Conservation (phyloP, 2,797 vertebrate species). For the Dicrostonyx torquatus region DNA sequence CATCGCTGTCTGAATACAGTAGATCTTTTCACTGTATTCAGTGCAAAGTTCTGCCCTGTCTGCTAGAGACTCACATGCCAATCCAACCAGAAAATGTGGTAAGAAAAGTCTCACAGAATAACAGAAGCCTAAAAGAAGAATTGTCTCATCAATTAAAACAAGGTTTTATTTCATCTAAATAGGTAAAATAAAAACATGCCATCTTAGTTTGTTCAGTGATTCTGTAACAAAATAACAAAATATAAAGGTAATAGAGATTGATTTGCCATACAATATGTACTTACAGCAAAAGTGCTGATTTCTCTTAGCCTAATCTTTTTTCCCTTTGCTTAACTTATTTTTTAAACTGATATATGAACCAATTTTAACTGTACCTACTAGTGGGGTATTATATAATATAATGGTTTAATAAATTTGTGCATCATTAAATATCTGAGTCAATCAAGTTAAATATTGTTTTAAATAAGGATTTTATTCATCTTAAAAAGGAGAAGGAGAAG, state of each 20-base stretch:
- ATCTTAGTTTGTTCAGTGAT: background rate
- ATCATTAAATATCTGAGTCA: background rate
- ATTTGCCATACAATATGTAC: background rate
- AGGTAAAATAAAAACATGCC: background rate
- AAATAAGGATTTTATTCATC: background rate
- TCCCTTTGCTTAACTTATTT: background rate
- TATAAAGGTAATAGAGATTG: background rate
- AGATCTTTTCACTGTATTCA: background rate
- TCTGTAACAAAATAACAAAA: background rate
- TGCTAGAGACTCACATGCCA: background rate
- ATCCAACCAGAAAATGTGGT: background rate
- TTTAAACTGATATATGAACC: background rate
- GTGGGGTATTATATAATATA: background rate
- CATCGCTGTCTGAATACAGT: background rate
- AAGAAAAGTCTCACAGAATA: background rate
- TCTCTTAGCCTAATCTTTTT: background rate
- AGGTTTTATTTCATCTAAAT: background rate
- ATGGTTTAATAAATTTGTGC: background rate
- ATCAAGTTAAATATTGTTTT: background rate
- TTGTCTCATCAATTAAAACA: background rate
- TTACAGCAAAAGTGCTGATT: background rate
- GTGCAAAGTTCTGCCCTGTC: background rate
- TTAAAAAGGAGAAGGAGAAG: background rate
- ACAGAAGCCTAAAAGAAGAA: background rate
- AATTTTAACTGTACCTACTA: background rate